Percentiles rank a stretch among this genome's conserved stretches.
phyloP scores from a whole-genome alignment of 2,888 invertebrate species.

The Drosophila siamana region DNA sequence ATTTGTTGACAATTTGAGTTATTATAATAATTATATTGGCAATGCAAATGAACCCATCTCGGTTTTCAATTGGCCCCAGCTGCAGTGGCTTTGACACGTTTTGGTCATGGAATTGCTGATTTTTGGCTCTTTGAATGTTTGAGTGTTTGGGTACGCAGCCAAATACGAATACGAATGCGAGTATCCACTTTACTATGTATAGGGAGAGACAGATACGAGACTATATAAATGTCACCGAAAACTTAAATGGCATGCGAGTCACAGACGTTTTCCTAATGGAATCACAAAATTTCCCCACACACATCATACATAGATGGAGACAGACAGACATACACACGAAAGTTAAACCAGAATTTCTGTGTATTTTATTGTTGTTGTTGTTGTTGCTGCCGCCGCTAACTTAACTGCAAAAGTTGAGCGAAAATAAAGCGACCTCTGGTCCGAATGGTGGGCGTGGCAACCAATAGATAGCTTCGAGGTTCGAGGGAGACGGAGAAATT shows the following conservation, averaged over 20 bases:
- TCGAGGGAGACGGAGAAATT: constrained; percentile 22
- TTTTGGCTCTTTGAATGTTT: neutral
- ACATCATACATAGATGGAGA: constrained; percentile 2
- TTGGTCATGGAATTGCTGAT: constrained; percentile 1
- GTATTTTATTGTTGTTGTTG: constrained; percentile 27
- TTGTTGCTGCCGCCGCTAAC: constrained; percentile 51
- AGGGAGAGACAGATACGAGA: neutral
- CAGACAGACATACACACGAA: constrained; percentile 21
- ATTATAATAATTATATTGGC: constrained; percentile 48
- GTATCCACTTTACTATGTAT: constrained; percentile 2
- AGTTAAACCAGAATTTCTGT: constrained; percentile 55
- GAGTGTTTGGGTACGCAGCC: neutral
- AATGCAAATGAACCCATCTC: constrained; percentile 43
- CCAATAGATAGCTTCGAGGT: constrained; percentile 21
- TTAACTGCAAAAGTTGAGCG: constrained; percentile 75
- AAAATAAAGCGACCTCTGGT: constrained; percentile 63
- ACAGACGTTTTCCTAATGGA: constrained; percentile 77
- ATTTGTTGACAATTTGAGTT: constrained; percentile 36
- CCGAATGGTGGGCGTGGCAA: constrained; percentile 55
- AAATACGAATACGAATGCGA: neutral
- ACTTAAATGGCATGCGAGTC: constrained; percentile 78
- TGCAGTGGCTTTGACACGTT: constrained; percentile 48
- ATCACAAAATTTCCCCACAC: constrained; percentile 67
- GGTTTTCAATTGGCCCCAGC: constrained; percentile 9
- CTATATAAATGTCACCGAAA: constrained; percentile 55